phyloP scores from a whole-genome alignment of 2,888 invertebrate genomes.

The Achlya flavicornis region DNA sequence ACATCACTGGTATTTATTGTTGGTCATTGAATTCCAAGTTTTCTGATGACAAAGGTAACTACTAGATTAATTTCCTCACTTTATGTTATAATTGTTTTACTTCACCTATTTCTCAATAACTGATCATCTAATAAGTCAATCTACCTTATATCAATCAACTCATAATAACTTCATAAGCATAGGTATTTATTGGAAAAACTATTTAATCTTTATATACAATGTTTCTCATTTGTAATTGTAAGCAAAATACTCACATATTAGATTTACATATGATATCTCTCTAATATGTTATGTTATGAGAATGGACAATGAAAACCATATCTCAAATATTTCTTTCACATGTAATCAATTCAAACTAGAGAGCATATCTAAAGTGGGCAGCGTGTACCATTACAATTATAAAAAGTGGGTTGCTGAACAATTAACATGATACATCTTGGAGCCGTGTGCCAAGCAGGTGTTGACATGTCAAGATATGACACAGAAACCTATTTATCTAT shows the following conservation, averaged over 20 bases:
- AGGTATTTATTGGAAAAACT: too few species aligned
- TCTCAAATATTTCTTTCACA: not conserved
- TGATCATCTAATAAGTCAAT: too few species aligned
- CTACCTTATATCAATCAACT: too few species aligned
- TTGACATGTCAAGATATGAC: not conserved
- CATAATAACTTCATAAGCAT: too few species aligned
- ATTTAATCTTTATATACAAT: too few species aligned
- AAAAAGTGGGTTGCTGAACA: slow-evolving; percentile 46
- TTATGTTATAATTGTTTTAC: too few species aligned
- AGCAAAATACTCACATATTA: too few species aligned
- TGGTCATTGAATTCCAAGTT: not conserved
- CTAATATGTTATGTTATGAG: too few species aligned
- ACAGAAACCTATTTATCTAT: not conserved
- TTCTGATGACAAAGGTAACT: not conserved
- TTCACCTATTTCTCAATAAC: too few species aligned
- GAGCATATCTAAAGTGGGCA: slow-evolving; percentile 10
- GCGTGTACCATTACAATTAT: slow-evolving; percentile 31
- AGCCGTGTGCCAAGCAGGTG: not conserved
- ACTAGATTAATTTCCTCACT: not conserved
- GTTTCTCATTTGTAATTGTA: too few species aligned
- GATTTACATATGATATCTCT: too few species aligned
- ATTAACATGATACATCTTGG: slow-evolving; percentile 41
- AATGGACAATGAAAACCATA: not conserved
- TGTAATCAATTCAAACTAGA: not conserved
- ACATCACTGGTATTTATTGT: slow-evolving; percentile 1